Evolutionary conservation across 2,888 invertebrate species (phyloP).

Genomic region (Saturnia pavonia): DNA sequence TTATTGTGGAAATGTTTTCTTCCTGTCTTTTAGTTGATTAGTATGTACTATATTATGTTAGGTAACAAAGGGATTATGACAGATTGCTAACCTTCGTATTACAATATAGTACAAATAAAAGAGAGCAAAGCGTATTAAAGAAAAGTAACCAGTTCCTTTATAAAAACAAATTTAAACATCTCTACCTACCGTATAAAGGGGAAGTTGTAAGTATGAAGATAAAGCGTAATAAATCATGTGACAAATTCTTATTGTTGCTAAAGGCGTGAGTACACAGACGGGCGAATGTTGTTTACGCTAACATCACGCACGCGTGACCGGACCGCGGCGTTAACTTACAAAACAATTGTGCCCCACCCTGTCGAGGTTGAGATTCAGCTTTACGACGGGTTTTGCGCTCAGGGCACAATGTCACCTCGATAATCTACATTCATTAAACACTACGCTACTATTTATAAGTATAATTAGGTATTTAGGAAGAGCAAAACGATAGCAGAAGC

Average conservation of each 20-base stretch:
- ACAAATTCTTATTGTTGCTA: constrained; percentile 58
- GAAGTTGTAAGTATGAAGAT: constrained; percentile 10
- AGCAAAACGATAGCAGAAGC: no score
- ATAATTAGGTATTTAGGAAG: no score
- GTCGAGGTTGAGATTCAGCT: constrained; percentile 39
- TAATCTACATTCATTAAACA: background rate
- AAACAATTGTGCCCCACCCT: constrained; percentile 54
- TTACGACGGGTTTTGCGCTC: constrained; percentile 32
- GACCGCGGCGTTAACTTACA: constrained; percentile 57
- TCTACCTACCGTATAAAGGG: background rate
- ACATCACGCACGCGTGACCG: constrained; percentile 74
- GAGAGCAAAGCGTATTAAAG: no score
- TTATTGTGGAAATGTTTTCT: no score
- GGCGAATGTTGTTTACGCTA: constrained; percentile 64
- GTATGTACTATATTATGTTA: no score
- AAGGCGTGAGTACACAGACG: constrained; percentile 44
- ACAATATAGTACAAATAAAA: no score
- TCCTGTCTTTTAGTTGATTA: no score
- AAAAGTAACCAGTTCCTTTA: no score
- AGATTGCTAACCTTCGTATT: no score
- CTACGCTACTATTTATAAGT: no score
- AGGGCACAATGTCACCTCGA: constrained; percentile 16
- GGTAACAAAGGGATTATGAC: no score
- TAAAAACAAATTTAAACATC: background rate
- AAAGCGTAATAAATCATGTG: constrained; percentile 33